A percentile compares a stretch with the other conserved stretches of the same genome.
Evolutionary conservation across 2,797 vertebrate genomes (phyloP).

Genomic region (Lutjanus argentimaculatus): DNA sequence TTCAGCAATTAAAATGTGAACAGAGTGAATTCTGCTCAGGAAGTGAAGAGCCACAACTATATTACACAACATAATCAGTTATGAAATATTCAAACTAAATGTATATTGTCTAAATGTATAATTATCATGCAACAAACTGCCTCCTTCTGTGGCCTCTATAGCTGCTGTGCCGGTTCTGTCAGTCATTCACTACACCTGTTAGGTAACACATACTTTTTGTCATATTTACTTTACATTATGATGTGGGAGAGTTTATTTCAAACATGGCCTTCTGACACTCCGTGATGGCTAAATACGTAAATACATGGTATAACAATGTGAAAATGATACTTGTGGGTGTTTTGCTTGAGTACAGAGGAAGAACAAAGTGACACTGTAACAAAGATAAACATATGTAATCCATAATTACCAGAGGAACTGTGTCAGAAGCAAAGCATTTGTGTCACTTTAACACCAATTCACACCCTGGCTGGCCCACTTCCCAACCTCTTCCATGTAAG

Average conservation of each 20-base stretch:
- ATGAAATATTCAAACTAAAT: too few species aligned
- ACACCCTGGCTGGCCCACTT: constrained; percentile 17
- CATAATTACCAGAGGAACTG: constrained; percentile 10
- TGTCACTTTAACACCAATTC: constrained; percentile 37
- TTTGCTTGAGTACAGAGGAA: neutral
- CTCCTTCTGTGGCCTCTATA: neutral
- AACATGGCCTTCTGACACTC: neutral
- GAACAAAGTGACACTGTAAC: neutral
- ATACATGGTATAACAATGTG: neutral
- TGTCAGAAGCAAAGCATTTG: constrained; percentile 28
- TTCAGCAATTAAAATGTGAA: neutral
- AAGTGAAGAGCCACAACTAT: neutral
- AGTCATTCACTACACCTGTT: neutral
- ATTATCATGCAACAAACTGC: neutral
- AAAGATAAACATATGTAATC: constrained; percentile 12
- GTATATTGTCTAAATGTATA: constrained; percentile 1
- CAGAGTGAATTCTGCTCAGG: neutral
- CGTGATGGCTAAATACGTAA: neutral
- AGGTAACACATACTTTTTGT: constrained; percentile 28
- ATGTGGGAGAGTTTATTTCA: constrained; percentile 21
- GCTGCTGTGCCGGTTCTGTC: neutral
- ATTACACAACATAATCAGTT: too few species aligned
- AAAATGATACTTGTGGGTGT: constrained; percentile 10
- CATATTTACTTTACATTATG: neutral
- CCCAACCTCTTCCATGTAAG: neutral